These are phyloP conservation scores for Tyrannus savana DNA, from an alignment of 2,113 vertebrate genomes.

Conservation along the genomic window DNA sequence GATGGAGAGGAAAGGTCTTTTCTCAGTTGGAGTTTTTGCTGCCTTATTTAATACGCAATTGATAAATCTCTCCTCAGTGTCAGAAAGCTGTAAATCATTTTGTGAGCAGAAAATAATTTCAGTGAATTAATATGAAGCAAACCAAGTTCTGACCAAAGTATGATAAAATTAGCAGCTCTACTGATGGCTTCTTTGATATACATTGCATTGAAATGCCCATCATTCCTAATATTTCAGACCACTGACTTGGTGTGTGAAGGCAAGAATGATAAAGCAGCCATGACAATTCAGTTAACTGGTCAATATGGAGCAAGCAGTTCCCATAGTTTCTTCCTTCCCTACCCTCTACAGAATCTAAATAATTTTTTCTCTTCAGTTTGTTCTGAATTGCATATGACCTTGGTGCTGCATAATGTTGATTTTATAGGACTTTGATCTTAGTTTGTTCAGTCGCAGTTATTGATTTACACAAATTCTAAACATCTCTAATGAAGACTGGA, in stretches of 20 bases:
- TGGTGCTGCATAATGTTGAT: conserved; percentile 70
- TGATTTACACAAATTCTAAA: conserved; percentile 64
- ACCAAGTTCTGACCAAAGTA: conserved; percentile 27
- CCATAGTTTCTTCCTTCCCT: conserved; percentile 39
- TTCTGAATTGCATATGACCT: conserved; percentile 65
- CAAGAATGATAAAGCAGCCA: conserved; percentile 29
- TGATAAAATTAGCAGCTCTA: conserved; percentile 40
- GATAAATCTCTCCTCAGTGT: neutral
- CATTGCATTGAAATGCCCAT: conserved; percentile 66
- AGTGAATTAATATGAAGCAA: neutral
- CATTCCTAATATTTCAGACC: conserved; percentile 66
- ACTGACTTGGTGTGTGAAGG: conserved; percentile 60
- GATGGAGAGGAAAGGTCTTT: neutral
- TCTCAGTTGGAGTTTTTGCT: neutral
- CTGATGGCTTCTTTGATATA: conserved; percentile 52
- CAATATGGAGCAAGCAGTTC: conserved; percentile 38
- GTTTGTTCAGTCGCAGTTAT: conserved; percentile 49
- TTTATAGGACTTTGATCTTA: conserved; percentile 69
- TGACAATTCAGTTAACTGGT: conserved; percentile 43
- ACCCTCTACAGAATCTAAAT: conserved; percentile 37
- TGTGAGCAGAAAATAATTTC: neutral
- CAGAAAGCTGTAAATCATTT: neutral
- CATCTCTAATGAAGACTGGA: conserved; percentile 55
- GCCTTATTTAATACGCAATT: neutral
- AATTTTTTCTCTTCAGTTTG: conserved; percentile 3